Conservation (phyloP, 2,113 vertebrate genomes). For the Melanerpes aurifrons region DNA sequence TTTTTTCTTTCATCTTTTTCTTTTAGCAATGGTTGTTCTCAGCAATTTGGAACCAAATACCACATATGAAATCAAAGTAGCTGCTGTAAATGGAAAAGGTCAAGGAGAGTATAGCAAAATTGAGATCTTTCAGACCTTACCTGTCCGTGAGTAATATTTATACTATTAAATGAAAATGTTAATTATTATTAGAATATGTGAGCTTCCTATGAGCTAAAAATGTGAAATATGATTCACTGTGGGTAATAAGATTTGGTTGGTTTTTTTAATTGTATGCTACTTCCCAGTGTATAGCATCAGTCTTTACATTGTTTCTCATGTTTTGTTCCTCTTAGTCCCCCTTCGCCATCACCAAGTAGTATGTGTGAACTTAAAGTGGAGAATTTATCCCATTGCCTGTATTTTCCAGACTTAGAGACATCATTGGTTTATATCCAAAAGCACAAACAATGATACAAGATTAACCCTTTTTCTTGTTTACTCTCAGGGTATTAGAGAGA, state of each 20-base stretch:
- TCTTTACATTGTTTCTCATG: neutral
- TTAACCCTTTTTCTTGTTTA: neutral
- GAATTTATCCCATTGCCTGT: neutral
- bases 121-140: slow-evolving; percentile 93
- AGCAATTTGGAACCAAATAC: slow-evolving; percentile 95
- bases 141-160: slow-evolving; percentile 88
- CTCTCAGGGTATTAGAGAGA: neutral
- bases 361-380: neutral
- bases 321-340: neutral
- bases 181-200: neutral
- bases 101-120: slow-evolving; percentile 96
- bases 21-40: slow-evolving; percentile 88
- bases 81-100: slow-evolving; percentile 97
- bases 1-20: neutral
- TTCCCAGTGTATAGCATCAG: neutral
- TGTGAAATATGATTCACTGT: neutral
- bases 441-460: neutral
- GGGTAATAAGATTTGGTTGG: neutral
- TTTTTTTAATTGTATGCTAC: neutral
- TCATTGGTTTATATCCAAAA: neutral
- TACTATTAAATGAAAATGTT: neutral
- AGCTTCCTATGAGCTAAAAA: neutral
- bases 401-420: neutral
- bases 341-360: neutral
- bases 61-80: slow-evolving; percentile 94